These are phyloP conservation scores for Pachliopta kotzebuea DNA, from an alignment of 2,888 invertebrate genomes.

Conservation along the genomic window DNA sequence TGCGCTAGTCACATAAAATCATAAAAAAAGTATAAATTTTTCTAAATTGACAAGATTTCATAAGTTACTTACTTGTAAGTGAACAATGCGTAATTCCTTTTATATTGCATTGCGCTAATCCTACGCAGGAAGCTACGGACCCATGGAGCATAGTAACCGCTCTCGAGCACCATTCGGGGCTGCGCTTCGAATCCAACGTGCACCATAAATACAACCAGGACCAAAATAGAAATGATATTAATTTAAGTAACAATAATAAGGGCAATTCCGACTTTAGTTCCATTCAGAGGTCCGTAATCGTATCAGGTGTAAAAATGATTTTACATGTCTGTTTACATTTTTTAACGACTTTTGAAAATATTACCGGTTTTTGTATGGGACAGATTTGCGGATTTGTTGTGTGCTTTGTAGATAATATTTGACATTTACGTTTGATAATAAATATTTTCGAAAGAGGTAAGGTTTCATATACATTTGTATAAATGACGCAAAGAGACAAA, in stretches of 20 bases:
- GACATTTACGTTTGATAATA: no score
- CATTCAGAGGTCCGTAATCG: slow-evolving; percentile 40
- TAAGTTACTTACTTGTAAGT: slow-evolving; percentile 50
- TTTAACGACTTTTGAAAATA: not conserved
- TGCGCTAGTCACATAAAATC: no score
- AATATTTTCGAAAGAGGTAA: no score
- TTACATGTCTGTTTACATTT: not conserved
- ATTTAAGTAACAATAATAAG: slow-evolving; percentile 46
- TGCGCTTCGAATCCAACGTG: slow-evolving; percentile 37
- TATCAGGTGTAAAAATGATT: slow-evolving; percentile 6
- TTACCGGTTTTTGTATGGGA: no score
- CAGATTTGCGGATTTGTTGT: no score
- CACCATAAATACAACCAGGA: slow-evolving; percentile 49
- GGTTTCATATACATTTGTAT: no score
- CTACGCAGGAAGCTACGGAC: slow-evolving; percentile 50
- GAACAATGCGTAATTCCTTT: slow-evolving; percentile 41
- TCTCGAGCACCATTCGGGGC: slow-evolving; percentile 63
- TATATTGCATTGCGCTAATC: slow-evolving; percentile 57
- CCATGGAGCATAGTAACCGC: slow-evolving; percentile 63
- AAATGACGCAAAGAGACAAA: no score
- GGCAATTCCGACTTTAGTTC: slow-evolving; percentile 49
- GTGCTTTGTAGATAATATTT: no score
- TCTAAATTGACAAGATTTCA: no score
- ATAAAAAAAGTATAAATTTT: no score
- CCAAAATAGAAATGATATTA: slow-evolving; percentile 65